phyloP scores from a whole-genome alignment of 1,140 invertebrate genomes.

The Psix sp. region DNA sequence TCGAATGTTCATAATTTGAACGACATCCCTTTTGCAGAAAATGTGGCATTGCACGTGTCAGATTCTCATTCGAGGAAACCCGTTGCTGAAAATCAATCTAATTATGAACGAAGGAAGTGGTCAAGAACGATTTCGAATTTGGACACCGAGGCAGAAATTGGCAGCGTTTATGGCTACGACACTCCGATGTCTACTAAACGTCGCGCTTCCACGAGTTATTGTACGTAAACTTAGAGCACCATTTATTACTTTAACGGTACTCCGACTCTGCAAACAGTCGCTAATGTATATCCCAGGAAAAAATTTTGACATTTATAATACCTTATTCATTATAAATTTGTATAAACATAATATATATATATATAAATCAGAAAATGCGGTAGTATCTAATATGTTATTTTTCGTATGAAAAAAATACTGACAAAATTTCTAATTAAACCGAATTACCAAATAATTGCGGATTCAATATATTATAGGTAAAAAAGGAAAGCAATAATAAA shows the following conservation, averaged over 20 bases:
- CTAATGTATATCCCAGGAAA: neutral
- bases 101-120: conserved; percentile 21
- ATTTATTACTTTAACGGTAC: conserved; percentile 29
- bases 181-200: conserved; percentile 43
- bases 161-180: conserved; percentile 66
- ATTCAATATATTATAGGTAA: too few species aligned
- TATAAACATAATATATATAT: too few species aligned
- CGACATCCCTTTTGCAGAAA: conserved; percentile 11
- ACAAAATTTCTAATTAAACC: too few species aligned
- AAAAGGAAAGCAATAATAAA: too few species aligned
- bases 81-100: conserved; percentile 7
- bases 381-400: too few species aligned
- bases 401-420: too few species aligned
- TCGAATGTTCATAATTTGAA: neutral
- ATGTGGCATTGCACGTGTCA: neutral
- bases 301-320: too few species aligned
- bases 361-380: too few species aligned
- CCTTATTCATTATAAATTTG: too few species aligned
- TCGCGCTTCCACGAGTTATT: conserved; percentile 17
- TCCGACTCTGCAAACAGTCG: conserved; percentile 13
- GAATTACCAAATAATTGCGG: too few species aligned
- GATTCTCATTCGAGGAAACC: conserved; percentile 4
- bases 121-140: conserved; percentile 55
- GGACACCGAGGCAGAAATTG: conserved; percentile 66
- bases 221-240: conserved; percentile 18